Evolutionary conservation across 2,888 invertebrate species (phyloP).

Genomic region (Altica lythri): DNA sequence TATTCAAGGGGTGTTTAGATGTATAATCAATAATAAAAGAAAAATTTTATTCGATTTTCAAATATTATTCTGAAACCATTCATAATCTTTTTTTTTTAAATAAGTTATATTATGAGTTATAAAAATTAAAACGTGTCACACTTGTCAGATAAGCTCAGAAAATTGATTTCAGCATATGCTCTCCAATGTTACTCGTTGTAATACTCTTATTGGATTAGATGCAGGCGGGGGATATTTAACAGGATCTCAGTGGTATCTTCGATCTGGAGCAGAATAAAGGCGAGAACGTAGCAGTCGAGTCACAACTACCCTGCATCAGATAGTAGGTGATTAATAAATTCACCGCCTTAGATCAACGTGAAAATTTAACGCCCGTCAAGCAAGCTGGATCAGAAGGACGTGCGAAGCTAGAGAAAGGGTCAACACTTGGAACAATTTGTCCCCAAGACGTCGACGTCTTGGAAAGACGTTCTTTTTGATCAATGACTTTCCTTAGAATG

Average conservation of each 20-base stretch:
- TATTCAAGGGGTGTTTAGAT: too few relatives aligned
- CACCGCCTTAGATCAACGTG: conserved; percentile 45
- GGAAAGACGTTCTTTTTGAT: conserved; percentile 1
- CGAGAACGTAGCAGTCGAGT: conserved; percentile 31
- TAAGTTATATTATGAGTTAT: too few relatives aligned
- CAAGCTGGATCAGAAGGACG: conserved; percentile 26
- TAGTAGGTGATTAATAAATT: conserved; percentile 51
- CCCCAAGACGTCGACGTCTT: conserved; percentile 7
- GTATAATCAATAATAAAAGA: too few relatives aligned
- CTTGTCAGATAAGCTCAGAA: too few relatives aligned
- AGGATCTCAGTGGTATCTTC: conserved; percentile 33
- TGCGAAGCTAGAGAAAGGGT: conserved; percentile 6
- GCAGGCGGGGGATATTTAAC: conserved; percentile 18
- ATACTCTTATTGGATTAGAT: conserved; percentile 10
- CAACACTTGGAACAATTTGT: conserved; percentile 8
- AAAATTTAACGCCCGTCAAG: conserved; percentile 52
- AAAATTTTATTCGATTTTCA: too few relatives aligned
- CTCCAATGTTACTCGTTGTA: conserved; percentile 5
- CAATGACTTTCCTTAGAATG: conserved; percentile 4
- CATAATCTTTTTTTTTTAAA: too few relatives aligned
- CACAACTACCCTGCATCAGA: conserved; percentile 47
- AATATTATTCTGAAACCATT: too few relatives aligned
- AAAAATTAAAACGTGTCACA: too few relatives aligned
- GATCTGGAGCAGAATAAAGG: conserved; percentile 30
- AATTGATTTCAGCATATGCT: conserved; percentile 2